Base-by-base conservation (phyloP, 2,888 invertebrate genomes). In the Silvanus unidentatus region DNA sequence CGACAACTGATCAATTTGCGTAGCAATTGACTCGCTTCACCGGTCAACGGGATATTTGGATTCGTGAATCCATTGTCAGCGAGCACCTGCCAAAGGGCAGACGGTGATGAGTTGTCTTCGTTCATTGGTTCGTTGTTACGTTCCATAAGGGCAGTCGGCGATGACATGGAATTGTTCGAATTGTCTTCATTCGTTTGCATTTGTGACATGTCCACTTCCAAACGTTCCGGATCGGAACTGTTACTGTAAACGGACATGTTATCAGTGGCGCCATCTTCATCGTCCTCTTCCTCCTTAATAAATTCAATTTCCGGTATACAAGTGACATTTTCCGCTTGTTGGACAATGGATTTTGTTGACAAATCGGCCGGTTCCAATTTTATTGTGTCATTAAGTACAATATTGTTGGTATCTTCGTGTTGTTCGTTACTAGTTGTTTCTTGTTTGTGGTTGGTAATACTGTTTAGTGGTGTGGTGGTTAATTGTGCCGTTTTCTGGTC, bases 1-100 rank as follows among this genome's bases (percentile, higher is more conserved):
- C 86, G 77, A 70, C 84, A 86, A 67, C 83, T 86, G 60, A 88
- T 88, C 60, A 89, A 74, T 61, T 86, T 81, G 55, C 86, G 75
- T 16, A 89, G 72, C 34, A 89, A 70, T 66, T 87, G 86, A 45
- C 86, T 84, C 34, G 88, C 84, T 66, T 86, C 86, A 14, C 82
- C 85, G 44, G 79, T 77, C 39, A 79, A 77, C 54, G 68, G 28
- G 43, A 54, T 47, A 16, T 51, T 48, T 44, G 60, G 45, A 35
- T 57, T 59, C 42, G 62, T 57, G 52, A 65, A 71, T 70, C 80
- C 80, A 58, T 80, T 80, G 63, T 77, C 77, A 53, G 79, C 77
- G 29, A 80, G 68, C 1, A 79, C 76, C 42, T 76, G 75, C 69
- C 80, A 79, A 43, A 80, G 75, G 44, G 71, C 72, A 2, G 52